A percentile compares a stretch with the other conserved stretches of the same genome.
These are phyloP conservation scores for Ephialtes manifestator DNA, from an alignment of 2,888 invertebrate species.

Conservation along the genomic window DNA sequence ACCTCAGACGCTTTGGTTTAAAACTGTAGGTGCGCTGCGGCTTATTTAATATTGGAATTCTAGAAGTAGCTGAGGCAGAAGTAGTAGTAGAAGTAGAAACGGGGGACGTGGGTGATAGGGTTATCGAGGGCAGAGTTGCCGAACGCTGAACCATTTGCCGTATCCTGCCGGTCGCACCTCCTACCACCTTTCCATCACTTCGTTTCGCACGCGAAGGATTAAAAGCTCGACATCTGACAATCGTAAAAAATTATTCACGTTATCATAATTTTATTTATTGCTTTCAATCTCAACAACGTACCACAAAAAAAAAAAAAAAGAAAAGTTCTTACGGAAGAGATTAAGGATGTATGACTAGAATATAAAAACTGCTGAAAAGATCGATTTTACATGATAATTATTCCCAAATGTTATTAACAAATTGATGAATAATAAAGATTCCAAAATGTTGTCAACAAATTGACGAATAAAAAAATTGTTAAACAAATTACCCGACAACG, in stretches of 20 bases:
- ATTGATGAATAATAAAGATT: too few species aligned
- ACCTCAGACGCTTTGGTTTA: slow-evolving; percentile 85
- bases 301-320: neutral
- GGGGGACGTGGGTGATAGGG: slow-evolving; percentile 75
- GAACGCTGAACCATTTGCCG: slow-evolving; percentile 82
- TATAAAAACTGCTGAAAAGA: too few species aligned
- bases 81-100: slow-evolving; percentile 65
- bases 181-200: slow-evolving; percentile 78
- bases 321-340: neutral
- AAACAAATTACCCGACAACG: too few species aligned
- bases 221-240: slow-evolving; percentile 84
- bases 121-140: slow-evolving; percentile 83
- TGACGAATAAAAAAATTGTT: too few species aligned
- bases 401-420: too few species aligned
- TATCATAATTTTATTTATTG: slow-evolving; percentile 57
- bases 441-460: too few species aligned
- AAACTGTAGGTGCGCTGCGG: slow-evolving; percentile 84
- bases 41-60: slow-evolving; percentile 82
- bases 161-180: slow-evolving; percentile 68
- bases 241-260: slow-evolving; percentile 74
- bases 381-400: too few species aligned
- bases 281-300: slow-evolving; percentile 8
- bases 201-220: slow-evolving; percentile 83
- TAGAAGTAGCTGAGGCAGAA: slow-evolving; percentile 78
- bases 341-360: too few species aligned